Base-by-base conservation (phyloP, 92 coral and sea anemone species). In the Zoanthus solanderi region DNA sequence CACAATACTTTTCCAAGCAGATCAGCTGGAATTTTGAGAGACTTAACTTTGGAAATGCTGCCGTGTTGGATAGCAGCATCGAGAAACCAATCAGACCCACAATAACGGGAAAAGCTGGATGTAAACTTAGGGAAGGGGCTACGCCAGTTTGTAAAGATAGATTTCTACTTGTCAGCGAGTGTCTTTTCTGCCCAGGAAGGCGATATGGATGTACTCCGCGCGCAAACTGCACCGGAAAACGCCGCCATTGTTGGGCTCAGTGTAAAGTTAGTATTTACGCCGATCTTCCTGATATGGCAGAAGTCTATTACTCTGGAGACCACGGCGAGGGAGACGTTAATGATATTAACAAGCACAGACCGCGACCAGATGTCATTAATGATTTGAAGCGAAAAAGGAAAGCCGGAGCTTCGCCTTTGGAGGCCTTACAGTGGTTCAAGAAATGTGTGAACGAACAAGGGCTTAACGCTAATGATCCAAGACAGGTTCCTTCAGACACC, bases 11-110 rank as follows among this genome's bases (percentile, higher is more conserved):
- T 91, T 80, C 96, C 73, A 94, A 93, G 88, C 96, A 96, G 83
- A 95, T 94, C 52, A 96, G 98, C 92, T 96, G 98, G 98, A 96
- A 96, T 79, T 96, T 96, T 82, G 98, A 96, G 79, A 93, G 98
- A 30, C 87, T 96, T 18, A 96, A 96, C 93, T 96, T 94, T 79
- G 98, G 98, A 7, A 94, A 94, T 63, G 98, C 96, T 52, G 93
- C 98, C 53, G 94, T 96, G 52, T 78, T 96, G 80, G 98, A 96
- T 65, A 96, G 93, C 29, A 79, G 80, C 16, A 87, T 94, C 16
- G 98, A 97, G 13, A 83, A 95, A 85, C 93, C 98, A 56, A 95
- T 93, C 82, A 93, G 98, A 23, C 98, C 98, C 12, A 91, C 98
- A 15, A 90, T 96, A 71, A 96, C 98, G 11, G 98, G 98, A 44